Base-by-base conservation (phyloP, 2,113 vertebrate species). In the Oryzias woworae region DNA sequence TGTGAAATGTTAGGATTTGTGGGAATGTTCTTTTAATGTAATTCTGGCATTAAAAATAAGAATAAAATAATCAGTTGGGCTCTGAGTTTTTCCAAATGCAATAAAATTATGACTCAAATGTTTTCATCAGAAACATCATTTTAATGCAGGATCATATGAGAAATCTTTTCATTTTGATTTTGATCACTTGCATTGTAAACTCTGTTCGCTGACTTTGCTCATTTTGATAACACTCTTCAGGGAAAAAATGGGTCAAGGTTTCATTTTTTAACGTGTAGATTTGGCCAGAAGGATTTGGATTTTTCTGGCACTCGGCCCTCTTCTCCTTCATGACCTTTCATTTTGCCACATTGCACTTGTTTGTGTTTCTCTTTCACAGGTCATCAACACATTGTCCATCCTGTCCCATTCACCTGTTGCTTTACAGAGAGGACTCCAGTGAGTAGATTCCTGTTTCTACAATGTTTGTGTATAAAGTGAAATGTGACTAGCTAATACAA, bases 361-460 rank as follows among this genome's bases (percentile, higher is more conserved):
- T 6, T 73, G 13, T 72, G n/a, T 71, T 18, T 71, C 7, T 69
- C 46, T 48, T 0, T 70, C 23, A 3, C 77, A 96, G 94, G 94
- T 96, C 42, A 93, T 96, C 23, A 87, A 91, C 53, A 94, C 94
- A 0, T 50, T 96, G 86, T 96, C 94, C 1, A 88, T 90, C 31
- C 84, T 96, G 58, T 95, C 94, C 44, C 93, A 92, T 83, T 92
- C 92, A 0, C 48, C 80, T 0, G 78, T 92, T 4, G 91, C 94
- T 10, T 77, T 83, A 48, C 89, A 88, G 62, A 91, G 79, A 77
- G 92, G 94, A 47, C 61, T 94, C 72, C 81, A 89, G 94, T 96
- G 80, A 94, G 94, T 93, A 44, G 7, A 69, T 42, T 41, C 5
- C 16, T 66, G 18, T 43, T 50, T 58, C 2, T 64, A 1, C 42